A percentile compares a stretch with the other conserved stretches of the same genome.
Conservation (phyloP, 1,140 invertebrate species). For the Megalopta genalis region DNA sequence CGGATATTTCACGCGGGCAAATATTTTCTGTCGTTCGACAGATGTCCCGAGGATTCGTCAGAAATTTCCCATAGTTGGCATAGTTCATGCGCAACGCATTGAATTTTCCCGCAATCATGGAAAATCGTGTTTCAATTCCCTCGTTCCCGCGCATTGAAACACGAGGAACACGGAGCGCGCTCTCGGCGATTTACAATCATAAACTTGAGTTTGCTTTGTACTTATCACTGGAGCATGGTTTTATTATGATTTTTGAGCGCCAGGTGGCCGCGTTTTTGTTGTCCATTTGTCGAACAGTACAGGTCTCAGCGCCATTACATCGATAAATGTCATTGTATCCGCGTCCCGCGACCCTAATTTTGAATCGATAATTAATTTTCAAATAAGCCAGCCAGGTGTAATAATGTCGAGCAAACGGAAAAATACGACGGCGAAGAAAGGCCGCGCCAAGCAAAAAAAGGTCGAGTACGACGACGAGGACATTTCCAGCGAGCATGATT, state of each 20-base stretch:
- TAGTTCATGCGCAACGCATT: background rate
- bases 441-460: slow-evolving; percentile 72
- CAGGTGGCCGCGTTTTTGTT: slow-evolving; percentile 70
- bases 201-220: slow-evolving; percentile 60
- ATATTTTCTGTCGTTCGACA: too few relatives aligned
- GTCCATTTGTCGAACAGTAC: slow-evolving; percentile 51
- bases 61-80: too few relatives aligned
- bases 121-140: slow-evolving; percentile 10
- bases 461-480: slow-evolving; percentile 79
- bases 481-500: slow-evolving; percentile 78
- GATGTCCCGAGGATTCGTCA: too few relatives aligned
- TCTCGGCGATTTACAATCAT: slow-evolving; percentile 63
- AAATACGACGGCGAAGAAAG: slow-evolving; percentile 68
- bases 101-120: background rate
- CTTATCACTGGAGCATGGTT: slow-evolving; percentile 70
- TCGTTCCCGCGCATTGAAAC: slow-evolving; percentile 15
- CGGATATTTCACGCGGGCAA: too few relatives aligned
- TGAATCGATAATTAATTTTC: slow-evolving; percentile 3
- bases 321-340: slow-evolving; percentile 66
- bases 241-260: slow-evolving; percentile 74
- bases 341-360: slow-evolving; percentile 18
- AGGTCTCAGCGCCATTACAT: slow-evolving; percentile 67
- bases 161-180: slow-evolving; percentile 32
- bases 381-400: background rate
- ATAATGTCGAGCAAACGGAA: slow-evolving; percentile 75